phyloP scores from a whole-genome alignment of 2,797 vertebrate genomes.

The Rhincodon typus region DNA sequence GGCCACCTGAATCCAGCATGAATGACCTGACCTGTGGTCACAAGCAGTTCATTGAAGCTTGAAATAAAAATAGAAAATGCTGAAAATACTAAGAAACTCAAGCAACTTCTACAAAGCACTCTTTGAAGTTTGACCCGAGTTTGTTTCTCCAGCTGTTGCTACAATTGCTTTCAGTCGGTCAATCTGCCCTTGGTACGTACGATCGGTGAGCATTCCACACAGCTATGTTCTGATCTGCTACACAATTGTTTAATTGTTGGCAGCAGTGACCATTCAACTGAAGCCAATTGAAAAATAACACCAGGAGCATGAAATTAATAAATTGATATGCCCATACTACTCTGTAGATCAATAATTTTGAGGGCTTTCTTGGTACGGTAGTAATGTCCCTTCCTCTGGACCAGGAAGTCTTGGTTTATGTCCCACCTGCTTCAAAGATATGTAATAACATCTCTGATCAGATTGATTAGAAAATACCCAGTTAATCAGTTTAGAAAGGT shows the following conservation, averaged over 20 bases:
- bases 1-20: neutral
- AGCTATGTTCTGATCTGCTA: neutral
- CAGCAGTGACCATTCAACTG: neutral
- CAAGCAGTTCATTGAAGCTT: neutral
- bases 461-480: too few species aligned
- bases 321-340: neutral
- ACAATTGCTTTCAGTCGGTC: neutral
- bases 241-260: neutral
- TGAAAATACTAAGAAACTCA: too few species aligned
- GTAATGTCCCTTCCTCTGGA: too few species aligned
- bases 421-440: too few species aligned
- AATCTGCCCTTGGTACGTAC: neutral
- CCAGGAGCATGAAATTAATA: neutral
- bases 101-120: too few species aligned
- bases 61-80: too few species aligned
- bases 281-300: slow-evolving; percentile 23
- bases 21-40: too few species aligned
- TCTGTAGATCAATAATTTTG: neutral
- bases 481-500: too few species aligned
- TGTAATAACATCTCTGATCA: too few species aligned
- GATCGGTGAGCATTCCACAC: neutral
- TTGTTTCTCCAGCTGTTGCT: neutral
- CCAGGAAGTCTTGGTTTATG: too few species aligned
- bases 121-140: neutral
- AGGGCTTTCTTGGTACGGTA: too few species aligned